Evolutionary conservation across 1,140 invertebrate species (phyloP), one percentile per base, ranked within the genome.

Genomic region (Drosophila melanica): DNA sequence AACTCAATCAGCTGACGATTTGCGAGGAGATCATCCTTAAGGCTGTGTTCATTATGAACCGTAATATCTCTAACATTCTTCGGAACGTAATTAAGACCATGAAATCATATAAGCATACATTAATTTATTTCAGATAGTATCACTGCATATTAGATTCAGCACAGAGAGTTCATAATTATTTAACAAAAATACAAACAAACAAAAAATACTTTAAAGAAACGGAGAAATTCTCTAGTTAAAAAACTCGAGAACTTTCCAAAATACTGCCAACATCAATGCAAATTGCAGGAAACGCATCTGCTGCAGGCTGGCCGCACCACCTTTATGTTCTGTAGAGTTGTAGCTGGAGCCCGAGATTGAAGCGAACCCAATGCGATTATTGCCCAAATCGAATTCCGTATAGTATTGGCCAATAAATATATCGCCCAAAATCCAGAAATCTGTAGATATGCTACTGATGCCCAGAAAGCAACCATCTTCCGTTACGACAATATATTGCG

Each of bases 321-420:
- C 55, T 4, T 2, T 23, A 3, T 23, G 12, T 4, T 4, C n/a
- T 6, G 47, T 59, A n/a, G n/a, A n/a, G n/a, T n/a, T n/a, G 35
- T 72, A 72, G 11, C 39, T 27, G 3, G 20, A 3, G 10, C 70
- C 70, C 0, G 6, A 9, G 3, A 75, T 66, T 9, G 68, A 58
- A 14, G 90, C 82, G 51, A 87, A 96, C 54, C 96, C 96, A 62
- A 96, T 92, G 59, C 94, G 93, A 76, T 94, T 93, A 59, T 96
- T 94, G 18, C 92, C 94, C 77, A 94, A 69, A 91, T 96, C 95
- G 90, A 96, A 96, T 89, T 94, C 94, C 16, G 95, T 94, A 91
- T 95, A 95, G 80, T 93, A 95, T 59, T 92, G 92, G 14, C 95
- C 94, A 79, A 96, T 94, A 79, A 96, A 95, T 41, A 95, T 93